Conservation (phyloP, 2,888 invertebrate species). For the Protonemura montana region DNA sequence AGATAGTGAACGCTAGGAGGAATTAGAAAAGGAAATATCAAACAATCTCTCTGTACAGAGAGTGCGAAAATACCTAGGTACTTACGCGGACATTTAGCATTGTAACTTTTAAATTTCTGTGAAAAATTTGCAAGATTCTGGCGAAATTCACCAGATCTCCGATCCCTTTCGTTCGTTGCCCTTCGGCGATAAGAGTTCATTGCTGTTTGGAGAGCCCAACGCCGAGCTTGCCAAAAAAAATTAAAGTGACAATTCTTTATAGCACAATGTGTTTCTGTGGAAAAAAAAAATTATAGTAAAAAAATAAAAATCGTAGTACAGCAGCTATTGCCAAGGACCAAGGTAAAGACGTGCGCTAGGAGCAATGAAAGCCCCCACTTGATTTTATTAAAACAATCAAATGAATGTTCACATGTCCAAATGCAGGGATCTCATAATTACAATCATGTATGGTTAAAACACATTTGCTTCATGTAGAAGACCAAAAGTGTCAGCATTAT, state of each 20-base stretch:
- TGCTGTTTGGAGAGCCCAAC: not conserved
- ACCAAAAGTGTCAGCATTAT: constrained; percentile 12
- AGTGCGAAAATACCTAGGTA: too few species aligned
- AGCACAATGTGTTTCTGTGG: too few species aligned
- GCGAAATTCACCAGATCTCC: too few species aligned
- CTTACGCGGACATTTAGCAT: too few species aligned
- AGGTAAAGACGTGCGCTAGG: not conserved
- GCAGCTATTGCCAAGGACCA: not conserved
- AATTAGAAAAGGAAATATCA: too few species aligned
- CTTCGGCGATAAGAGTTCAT: not conserved
- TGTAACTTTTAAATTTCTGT: too few species aligned
- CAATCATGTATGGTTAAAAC: not conserved
- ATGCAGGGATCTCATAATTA: not conserved
- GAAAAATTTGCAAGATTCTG: too few species aligned
- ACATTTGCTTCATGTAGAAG: not conserved
- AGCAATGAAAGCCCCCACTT: not conserved
- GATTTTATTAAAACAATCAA: not conserved
- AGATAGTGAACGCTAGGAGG: too few species aligned
- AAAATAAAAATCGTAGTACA: not conserved
- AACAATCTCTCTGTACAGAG: too few species aligned
- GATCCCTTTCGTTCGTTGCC: not conserved
- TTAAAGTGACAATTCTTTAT: too few species aligned
- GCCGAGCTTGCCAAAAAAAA: not conserved
- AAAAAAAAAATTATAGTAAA: not conserved
- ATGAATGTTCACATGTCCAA: not conserved